These are phyloP conservation scores for Rhynchotus rufescens DNA, from an alignment of 2,797 vertebrate genomes.

Conservation along the genomic window DNA sequence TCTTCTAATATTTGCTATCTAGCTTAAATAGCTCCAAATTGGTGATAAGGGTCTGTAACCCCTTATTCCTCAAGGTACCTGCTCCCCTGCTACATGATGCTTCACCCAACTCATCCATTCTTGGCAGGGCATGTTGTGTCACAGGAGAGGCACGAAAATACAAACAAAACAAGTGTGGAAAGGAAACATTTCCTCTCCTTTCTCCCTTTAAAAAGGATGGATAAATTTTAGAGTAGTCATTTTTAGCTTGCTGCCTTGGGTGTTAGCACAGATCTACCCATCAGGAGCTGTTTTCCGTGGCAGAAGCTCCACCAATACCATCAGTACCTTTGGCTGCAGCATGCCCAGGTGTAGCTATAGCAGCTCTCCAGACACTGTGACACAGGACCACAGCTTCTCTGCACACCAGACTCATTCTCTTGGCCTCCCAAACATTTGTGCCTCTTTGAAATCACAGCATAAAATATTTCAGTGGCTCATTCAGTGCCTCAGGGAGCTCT, in stretches of 20 bases:
- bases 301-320: neutral
- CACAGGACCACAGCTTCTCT: rapidly evolving
- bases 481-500: neutral
- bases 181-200: neutral
- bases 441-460: neutral
- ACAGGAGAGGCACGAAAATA: neutral
- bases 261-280: neutral
- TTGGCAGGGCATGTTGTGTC: neutral
- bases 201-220: neutral
- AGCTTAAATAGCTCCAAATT: neutral
- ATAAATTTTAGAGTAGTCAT: neutral
- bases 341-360: neutral
- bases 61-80: neutral
- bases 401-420: rapidly evolving
- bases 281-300: neutral
- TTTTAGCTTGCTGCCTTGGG: neutral
- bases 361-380: neutral
- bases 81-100: neutral
- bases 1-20: neutral
- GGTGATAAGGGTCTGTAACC: neutral
- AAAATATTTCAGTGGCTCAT: neutral
- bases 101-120: neutral
- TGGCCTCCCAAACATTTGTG: neutral
- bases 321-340: neutral
- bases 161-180: neutral